Conservation (phyloP, 2,797 vertebrate species). For the Brotula barbata region DNA sequence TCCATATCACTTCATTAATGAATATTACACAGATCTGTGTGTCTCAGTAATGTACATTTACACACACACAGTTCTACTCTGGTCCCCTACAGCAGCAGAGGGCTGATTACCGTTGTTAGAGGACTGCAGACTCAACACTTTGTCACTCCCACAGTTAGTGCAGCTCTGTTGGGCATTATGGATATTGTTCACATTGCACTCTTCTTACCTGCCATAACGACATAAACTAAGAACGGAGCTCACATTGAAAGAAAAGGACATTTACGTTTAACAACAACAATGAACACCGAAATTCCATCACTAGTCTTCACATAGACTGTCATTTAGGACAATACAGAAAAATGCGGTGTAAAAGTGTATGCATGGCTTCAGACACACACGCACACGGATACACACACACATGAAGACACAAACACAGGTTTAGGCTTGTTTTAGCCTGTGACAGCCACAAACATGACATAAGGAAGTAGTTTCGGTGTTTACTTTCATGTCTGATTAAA, state of each 20-base stretch:
- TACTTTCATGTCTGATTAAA: constrained; percentile 36
- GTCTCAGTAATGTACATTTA: not conserved
- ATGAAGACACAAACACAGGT: not conserved
- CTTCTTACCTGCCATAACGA: constrained; percentile 26
- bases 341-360: not conserved
- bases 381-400: not conserved
- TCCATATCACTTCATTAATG: constrained; percentile 8
- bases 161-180: constrained; percentile 41
- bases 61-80: constrained; percentile 29
- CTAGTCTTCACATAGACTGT: not conserved
- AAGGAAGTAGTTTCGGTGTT: constrained; percentile 23
- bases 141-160: constrained; percentile 55
- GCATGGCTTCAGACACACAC: not conserved
- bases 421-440: not conserved
- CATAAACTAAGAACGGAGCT: constrained; percentile 16
- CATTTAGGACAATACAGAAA: constrained; percentile 4
- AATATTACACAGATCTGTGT: constrained; percentile 13
- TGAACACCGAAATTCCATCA: constrained; percentile 14
- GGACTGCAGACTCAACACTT: constrained; percentile 60
- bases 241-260: constrained; percentile 11
- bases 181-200: constrained; percentile 34
- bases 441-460: constrained; percentile 1
- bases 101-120: constrained; percentile 65
- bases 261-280: constrained; percentile 7
- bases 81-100: constrained; percentile 35